Conservation (phyloP, 2,113 vertebrate genomes). For the crab-eating macaque (Macaca fascicularis) region T2T-MFA8v1.1 NC_088385.1:130543001-130543500, state of each 20-base stretch:
- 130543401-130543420: rapidly evolving
- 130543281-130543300: neutral
- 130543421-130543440: neutral
- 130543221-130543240: neutral
- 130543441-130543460: neutral
- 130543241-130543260: neutral
- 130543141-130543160: too few relatives aligned
- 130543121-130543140: rapidly evolving
- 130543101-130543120: neutral
- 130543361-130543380: neutral
- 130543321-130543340: neutral
- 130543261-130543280: neutral
- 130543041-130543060: neutral
- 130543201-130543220: rapidly evolving
- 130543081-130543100: neutral
- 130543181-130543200: neutral
- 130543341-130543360: neutral
- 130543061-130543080: neutral
- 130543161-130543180: neutral
- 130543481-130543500: neutral
- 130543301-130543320: neutral
- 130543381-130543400: rapidly evolving
- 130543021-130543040: neutral
- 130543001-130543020: neutral
- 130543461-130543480: rapidly evolving